These are phyloP conservation scores for Caenorhabditis macrosperma DNA, from an alignment of 2,888 invertebrate species.

Conservation along the genomic window DNA sequence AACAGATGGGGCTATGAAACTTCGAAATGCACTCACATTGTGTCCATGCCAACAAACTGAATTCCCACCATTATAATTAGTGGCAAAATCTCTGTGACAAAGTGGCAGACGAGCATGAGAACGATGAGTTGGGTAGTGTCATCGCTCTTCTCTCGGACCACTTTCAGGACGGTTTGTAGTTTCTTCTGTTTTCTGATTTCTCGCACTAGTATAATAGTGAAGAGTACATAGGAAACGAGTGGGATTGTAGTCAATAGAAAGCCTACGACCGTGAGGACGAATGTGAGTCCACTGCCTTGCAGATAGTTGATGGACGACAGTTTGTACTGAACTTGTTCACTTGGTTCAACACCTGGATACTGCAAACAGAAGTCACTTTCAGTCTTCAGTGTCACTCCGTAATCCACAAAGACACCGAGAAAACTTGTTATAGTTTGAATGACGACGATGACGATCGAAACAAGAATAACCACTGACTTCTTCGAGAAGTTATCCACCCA, in stretches of 20 bases:
- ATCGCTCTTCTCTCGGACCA: not conserved
- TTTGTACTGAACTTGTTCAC: no score
- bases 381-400: not conserved
- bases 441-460: not conserved
- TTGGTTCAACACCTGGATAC: no score
- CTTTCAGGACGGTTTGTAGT: not conserved
- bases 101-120: no score
- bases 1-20: no score
- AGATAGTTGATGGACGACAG: no score
- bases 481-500: not conserved
- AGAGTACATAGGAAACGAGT: not conserved
- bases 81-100: no score
- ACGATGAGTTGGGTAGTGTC: not conserved
- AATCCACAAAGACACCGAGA: not conserved
- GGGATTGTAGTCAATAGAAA: not conserved
- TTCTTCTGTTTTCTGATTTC: not conserved
- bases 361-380: not conserved
- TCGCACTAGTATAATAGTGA: not conserved
- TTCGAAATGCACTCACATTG: no score
- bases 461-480: not conserved
- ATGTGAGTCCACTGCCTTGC: no score
- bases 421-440: not conserved
- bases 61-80: no score
- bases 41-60: no score
- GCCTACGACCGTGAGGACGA: not conserved